Percentiles rank a stretch among this genome's conserved stretches.
phyloP scores from a whole-genome alignment of 2,888 invertebrate species.

The Dichetophora obliterata region DNA sequence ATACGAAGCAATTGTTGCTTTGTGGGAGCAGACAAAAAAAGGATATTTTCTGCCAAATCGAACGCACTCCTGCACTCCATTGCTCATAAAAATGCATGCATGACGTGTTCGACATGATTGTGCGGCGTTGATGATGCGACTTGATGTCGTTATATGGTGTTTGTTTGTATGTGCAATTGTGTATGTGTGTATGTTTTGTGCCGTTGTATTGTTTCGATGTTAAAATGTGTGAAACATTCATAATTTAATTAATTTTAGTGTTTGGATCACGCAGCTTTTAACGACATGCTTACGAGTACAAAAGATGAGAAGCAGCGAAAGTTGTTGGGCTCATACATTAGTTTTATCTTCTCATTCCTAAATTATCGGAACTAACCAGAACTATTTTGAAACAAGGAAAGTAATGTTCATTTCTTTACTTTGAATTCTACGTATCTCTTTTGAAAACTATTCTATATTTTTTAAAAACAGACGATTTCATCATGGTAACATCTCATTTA shows the following conservation, averaged over 20 bases:
- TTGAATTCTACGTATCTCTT: no score
- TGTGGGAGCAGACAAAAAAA: neutral
- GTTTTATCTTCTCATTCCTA: no score
- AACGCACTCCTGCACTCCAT: neutral
- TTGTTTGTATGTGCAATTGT: neutral
- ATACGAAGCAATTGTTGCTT: neutral
- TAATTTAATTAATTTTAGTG: constrained; percentile 17
- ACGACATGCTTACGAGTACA: no score
- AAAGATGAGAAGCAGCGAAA: no score
- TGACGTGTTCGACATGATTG: constrained; percentile 26
- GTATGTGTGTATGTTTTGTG: neutral
- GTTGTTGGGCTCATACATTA: no score
- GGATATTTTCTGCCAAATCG: constrained; percentile 4
- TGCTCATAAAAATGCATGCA: no score
- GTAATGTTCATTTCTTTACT: no score
- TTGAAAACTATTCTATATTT: no score
- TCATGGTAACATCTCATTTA: no score
- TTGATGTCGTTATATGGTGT: neutral
- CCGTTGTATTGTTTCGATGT: neutral
- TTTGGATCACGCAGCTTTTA: neutral
- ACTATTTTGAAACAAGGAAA: no score
- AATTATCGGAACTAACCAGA: no score
- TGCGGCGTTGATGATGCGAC: constrained; percentile 1
- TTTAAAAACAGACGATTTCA: no score
- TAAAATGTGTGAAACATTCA: constrained; percentile 3